phyloP scores from a whole-genome alignment of 2,113 vertebrate species.

The Murina feae region DNA sequence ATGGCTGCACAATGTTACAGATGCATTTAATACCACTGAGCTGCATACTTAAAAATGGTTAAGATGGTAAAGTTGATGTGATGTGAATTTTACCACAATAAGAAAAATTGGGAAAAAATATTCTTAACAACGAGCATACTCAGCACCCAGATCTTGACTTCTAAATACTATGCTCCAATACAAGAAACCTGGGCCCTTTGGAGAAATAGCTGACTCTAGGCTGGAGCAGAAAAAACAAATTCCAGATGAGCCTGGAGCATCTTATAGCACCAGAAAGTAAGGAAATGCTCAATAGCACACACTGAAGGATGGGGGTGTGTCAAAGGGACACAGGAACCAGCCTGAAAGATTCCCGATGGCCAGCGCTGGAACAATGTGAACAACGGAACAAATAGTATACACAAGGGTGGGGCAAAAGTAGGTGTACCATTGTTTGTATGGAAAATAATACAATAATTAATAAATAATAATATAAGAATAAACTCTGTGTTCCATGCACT shows the following conservation, averaged over 20 bases:
- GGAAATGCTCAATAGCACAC: background rate
- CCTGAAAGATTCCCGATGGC: background rate
- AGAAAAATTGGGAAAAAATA: background rate
- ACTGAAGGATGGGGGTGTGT: rapidly evolving
- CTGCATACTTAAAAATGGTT: background rate
- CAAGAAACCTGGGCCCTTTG: background rate
- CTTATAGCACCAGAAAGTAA: background rate
- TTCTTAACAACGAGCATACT: background rate
- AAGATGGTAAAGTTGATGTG: background rate
- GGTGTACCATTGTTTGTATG: background rate
- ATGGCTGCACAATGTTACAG: background rate
- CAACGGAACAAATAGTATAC: background rate
- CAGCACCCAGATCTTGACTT: background rate
- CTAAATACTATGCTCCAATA: background rate
- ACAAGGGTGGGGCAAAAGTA: background rate
- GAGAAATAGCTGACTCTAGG: background rate
- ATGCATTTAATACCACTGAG: background rate
- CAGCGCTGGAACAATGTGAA: background rate
- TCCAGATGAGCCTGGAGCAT: background rate
- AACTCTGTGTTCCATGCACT: background rate
- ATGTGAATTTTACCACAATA: background rate
- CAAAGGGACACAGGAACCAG: background rate
- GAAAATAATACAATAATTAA: background rate
- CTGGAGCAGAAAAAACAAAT: background rate
- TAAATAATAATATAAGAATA: background rate